phyloP scores from a whole-genome alignment of 2,113 vertebrate species.

The Craseonycteris thonglongyai region DNA sequence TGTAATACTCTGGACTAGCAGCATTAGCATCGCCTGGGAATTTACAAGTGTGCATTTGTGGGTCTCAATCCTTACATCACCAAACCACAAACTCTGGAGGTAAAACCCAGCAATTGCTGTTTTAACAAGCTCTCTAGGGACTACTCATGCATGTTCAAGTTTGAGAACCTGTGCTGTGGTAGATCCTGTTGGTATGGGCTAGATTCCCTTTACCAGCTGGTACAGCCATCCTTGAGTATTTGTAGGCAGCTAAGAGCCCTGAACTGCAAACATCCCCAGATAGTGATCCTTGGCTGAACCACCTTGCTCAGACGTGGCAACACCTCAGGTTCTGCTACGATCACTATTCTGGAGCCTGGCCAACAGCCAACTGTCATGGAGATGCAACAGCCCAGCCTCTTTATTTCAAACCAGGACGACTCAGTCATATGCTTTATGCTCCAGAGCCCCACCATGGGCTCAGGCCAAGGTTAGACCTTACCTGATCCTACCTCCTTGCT shows the following conservation, averaged over 20 bases:
- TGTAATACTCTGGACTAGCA: background rate
- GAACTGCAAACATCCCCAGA: background rate
- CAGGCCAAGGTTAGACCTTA: background rate
- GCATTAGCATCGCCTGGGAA: background rate
- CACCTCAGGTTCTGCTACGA: fast-evolving
- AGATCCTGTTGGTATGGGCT: background rate
- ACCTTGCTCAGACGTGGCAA: background rate
- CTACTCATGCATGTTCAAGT: background rate
- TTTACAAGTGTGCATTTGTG: background rate
- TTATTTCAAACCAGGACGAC: too few relatives aligned
- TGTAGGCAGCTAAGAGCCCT: background rate
- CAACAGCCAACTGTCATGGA: background rate
- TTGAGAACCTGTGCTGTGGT: background rate
- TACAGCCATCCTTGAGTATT: background rate
- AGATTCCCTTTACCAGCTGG: background rate
- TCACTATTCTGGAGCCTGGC: background rate
- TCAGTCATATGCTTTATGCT: background rate
- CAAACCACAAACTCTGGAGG: background rate
- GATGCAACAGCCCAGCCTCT: background rate
- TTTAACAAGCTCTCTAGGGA: too few relatives aligned
- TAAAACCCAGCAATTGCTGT: background rate
- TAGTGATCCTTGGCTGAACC: background rate
- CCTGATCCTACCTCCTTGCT: background rate
- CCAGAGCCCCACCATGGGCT: background rate
- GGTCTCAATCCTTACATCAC: background rate